These are phyloP conservation scores for Drosophila repletoides DNA, from an alignment of 1,140 invertebrate species.

Conservation along the genomic window DNA sequence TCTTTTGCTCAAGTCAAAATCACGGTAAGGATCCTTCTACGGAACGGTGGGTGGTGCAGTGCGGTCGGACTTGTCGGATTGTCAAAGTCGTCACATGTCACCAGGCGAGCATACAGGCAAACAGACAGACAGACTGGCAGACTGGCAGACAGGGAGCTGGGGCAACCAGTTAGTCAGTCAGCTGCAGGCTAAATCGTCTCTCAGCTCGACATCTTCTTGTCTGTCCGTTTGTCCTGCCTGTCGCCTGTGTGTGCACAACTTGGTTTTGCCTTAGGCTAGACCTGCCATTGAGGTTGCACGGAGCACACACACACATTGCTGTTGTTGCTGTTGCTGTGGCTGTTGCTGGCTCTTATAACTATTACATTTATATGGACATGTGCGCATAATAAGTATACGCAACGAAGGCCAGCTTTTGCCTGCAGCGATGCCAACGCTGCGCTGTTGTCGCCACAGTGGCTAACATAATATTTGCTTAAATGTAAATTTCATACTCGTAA, in stretches of 20 bases:
- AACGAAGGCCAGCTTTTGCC: slow-evolving; percentile 53
- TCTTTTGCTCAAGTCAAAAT: slow-evolving; percentile 46
- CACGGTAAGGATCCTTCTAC: slow-evolving; percentile 21
- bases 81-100: slow-evolving; percentile 70
- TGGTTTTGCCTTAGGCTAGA: slow-evolving; percentile 28
- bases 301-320: slow-evolving; percentile 39
- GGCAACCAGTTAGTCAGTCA: slow-evolving; percentile 18
- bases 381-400: slow-evolving; percentile 71
- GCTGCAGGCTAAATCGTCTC: slow-evolving; percentile 29
- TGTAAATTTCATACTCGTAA: slow-evolving; percentile 54
- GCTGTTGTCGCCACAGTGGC: slow-evolving; percentile 36
- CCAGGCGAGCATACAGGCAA: slow-evolving; percentile 22
- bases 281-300: slow-evolving; percentile 67
- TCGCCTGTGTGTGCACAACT: slow-evolving; percentile 33
- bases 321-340: neutral
- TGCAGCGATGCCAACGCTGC: no score
- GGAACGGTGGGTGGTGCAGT: neutral
- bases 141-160: slow-evolving; percentile 35
- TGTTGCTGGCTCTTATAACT: slow-evolving; percentile 51
- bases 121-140: slow-evolving; percentile 11
- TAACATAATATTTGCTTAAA: slow-evolving; percentile 66
- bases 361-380: slow-evolving; percentile 75
- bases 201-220: neutral
- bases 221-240: neutral
- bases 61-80: slow-evolving; percentile 41